Conservation (phyloP, 2,797 vertebrate species). For the Poecilia wingei region DNA sequence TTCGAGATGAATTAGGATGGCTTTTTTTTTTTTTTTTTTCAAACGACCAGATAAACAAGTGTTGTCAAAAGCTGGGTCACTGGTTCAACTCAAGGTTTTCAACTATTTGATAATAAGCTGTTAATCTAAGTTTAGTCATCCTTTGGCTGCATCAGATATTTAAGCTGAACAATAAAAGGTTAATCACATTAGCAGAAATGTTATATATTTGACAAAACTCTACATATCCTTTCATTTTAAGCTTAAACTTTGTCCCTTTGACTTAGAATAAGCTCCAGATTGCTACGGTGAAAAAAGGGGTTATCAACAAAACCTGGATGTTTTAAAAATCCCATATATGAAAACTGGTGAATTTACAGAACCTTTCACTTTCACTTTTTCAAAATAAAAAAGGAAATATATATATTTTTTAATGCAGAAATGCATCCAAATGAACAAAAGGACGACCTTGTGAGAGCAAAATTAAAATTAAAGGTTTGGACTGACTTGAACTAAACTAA, state of each 20-base stretch:
- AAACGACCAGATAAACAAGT: background rate
- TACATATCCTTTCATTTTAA: background rate
- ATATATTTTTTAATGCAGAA: background rate
- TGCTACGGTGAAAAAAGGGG: background rate
- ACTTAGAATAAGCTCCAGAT: background rate
- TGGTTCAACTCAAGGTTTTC: background rate
- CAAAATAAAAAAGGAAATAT: background rate
- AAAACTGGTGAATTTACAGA: background rate
- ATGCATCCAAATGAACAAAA: background rate
- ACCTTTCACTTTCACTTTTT: background rate
- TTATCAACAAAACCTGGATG: background rate
- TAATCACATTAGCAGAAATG: background rate
- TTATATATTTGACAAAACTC: background rate
- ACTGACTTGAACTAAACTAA: background rate
- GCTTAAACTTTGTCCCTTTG: background rate
- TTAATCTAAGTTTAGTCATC: background rate
- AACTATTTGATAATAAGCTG: background rate
- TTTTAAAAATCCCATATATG: background rate
- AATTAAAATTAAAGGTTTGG: background rate
- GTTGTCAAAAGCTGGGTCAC: conserved; percentile 4
- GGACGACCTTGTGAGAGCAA: background rate
- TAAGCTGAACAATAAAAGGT: background rate
- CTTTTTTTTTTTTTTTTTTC: background rate
- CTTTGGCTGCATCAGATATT: background rate
- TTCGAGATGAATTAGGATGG: background rate